Evolutionary conservation across 2,888 invertebrate species (phyloP).

Genomic region (Leptarthrus brevirostris): DNA sequence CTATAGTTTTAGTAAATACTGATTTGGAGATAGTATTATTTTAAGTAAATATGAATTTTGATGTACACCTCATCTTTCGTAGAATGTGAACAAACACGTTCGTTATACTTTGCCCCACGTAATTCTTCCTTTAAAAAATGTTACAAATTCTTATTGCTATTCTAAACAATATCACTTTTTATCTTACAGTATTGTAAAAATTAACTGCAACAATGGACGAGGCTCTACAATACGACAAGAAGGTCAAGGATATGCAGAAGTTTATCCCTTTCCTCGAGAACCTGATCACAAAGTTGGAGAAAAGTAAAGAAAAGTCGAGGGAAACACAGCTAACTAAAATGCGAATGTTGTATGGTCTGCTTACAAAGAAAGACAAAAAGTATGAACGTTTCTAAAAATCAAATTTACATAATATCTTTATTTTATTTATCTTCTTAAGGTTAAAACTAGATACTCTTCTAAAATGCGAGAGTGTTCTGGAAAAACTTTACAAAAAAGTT

Average conservation of each 20-base stretch:
- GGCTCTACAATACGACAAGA: constrained; percentile 69
- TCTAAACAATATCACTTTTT: too few relatives aligned
- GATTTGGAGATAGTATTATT: too few relatives aligned
- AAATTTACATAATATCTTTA: too few relatives aligned
- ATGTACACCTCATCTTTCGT: too few relatives aligned
- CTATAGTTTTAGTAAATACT: too few relatives aligned
- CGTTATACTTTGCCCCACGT: too few relatives aligned
- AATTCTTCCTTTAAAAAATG: too few relatives aligned
- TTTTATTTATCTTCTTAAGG: constrained; percentile 54
- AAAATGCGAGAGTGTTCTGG: constrained; percentile 60
- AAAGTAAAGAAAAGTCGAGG: constrained; percentile 56
- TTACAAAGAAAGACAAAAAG: constrained; percentile 57
- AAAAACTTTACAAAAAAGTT: constrained; percentile 60
- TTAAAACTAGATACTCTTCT: constrained; percentile 59
- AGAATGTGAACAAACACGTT: too few relatives aligned
- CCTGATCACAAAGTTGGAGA: constrained; percentile 75
- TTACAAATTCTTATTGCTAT: too few relatives aligned
- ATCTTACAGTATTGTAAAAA: too few relatives aligned
- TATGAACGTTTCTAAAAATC: constrained; percentile 54
- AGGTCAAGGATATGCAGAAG: constrained; percentile 75
- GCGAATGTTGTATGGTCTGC: constrained; percentile 59
- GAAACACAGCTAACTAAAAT: constrained; percentile 60
- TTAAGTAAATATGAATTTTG: too few relatives aligned
- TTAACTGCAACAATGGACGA: constrained; percentile 5
- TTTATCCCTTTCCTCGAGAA: constrained; percentile 80